Evolutionary conservation across 2,797 vertebrate genomes (phyloP), one percentile per base, ranked within the genome.

Genomic region (Myioborus melanocephalus): DNA sequence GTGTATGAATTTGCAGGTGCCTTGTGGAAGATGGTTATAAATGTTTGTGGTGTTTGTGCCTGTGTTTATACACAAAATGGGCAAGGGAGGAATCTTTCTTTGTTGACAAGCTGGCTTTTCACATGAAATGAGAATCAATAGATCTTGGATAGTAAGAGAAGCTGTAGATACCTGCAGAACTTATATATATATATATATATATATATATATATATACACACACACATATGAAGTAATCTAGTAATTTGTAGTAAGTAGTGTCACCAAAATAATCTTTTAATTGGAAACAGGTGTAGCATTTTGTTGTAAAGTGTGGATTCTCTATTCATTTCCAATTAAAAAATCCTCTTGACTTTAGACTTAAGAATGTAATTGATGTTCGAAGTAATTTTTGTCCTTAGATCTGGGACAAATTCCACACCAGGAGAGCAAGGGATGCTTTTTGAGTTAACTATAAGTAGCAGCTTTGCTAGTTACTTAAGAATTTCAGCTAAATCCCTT

Each of bases 271-370:
- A 65, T 91, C 30, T 87, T 89, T 64, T 87, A 91, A 85, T 95
- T 82, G 50, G 75, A 90, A 90, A 65, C 89, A 92, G 87, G 83
- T 94, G 72, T 85, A 78, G 32, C n/a, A 22, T 87, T 93, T 87
- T 87, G 68, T 89, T 78, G 43, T 85, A 46, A 85, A 91, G 65
- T 65, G 43, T 85, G 52, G 79, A 28, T 89, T 93, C 79, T 90
- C 46, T 87, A 26, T 89, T 93, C 1, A 49, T 86, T 93, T 91
- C 84, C 85, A 93, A 81, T 94, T 94, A 80, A 52, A 87, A 91
- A 88, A 78, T 93, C 72, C 63, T 93, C 95, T 96, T 94, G 87
- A 93, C 94, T 96, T 95, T 75, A 92, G 85, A 60, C 68, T 95
- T 87, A 75, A 91, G 84, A 93, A 85, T 43, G 37, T 94, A 73